phyloP scores from a whole-genome alignment of 2,113 vertebrate species.

The Hepsetus odoe region DNA sequence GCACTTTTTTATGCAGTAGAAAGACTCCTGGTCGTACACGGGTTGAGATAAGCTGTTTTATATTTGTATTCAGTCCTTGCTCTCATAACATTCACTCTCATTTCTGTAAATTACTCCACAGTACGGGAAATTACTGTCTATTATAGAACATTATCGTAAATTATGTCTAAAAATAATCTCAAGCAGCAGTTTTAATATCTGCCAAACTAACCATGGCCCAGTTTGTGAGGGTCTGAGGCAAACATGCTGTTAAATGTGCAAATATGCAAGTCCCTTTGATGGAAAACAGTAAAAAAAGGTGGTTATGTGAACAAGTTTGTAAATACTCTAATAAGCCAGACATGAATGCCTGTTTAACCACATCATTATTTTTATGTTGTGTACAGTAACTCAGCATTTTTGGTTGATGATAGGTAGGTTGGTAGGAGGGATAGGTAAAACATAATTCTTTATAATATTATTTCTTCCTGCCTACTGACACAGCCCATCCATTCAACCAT shows the following conservation, averaged over 20 bases:
- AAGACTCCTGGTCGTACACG: neutral
- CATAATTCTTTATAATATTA: too few species aligned
- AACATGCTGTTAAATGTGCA: neutral
- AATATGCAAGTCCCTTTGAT: neutral
- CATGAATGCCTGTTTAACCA: too few species aligned
- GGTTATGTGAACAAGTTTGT: too few species aligned
- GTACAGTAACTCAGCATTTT: too few species aligned
- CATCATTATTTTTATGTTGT: too few species aligned
- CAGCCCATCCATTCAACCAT: too few species aligned
- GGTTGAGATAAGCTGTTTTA: neutral
- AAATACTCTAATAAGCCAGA: too few species aligned
- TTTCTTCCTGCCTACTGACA: too few species aligned
- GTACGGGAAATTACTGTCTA: conserved; percentile 12
- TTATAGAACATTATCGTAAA: conserved; percentile 2
- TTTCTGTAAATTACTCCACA: neutral
- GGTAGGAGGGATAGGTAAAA: too few species aligned
- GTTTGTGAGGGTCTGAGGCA: neutral
- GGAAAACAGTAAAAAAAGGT: neutral
- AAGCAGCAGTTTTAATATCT: neutral
- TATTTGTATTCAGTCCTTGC: neutral
- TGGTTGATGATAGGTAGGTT: too few species aligned
- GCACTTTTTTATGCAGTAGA: neutral
- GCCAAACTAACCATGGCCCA: neutral
- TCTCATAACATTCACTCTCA: neutral
- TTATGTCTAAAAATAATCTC: neutral